Percentiles rank a stretch among this genome's conserved stretches.
Evolutionary conservation across 1,140 invertebrate genomes (phyloP).

Genomic region (Araneus ventricosus): DNA sequence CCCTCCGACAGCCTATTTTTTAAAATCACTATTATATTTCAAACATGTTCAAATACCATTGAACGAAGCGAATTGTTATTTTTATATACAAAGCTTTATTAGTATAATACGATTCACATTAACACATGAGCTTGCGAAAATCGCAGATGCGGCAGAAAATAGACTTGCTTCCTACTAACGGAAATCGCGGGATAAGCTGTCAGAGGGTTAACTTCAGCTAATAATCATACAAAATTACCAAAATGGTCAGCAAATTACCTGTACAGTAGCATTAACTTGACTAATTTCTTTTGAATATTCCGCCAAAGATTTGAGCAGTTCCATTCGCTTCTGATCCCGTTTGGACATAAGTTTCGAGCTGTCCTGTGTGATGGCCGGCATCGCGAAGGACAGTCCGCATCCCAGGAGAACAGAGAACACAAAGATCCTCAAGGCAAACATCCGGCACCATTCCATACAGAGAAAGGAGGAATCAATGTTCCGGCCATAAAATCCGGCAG

Average conservation of each 20-base stretch:
- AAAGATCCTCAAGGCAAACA: constrained; percentile 46
- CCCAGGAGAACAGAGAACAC: constrained; percentile 48
- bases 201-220: too few relatives aligned
- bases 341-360: background rate
- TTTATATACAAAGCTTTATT: too few relatives aligned
- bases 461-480: constrained; percentile 12
- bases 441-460: constrained; percentile 70
- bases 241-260: background rate
- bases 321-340: constrained; percentile 20
- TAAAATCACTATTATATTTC: too few relatives aligned
- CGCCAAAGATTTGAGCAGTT: constrained; percentile 17
- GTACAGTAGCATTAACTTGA: constrained; percentile 12
- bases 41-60: too few relatives aligned
- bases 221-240: background rate
- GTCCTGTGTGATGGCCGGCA: constrained; percentile 36
- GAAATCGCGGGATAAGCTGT: too few relatives aligned
- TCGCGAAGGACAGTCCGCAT: constrained; percentile 47
- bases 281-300: constrained; percentile 4
- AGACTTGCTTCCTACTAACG: too few relatives aligned
- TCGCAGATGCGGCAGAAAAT: too few relatives aligned
- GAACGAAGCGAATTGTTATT: too few relatives aligned
- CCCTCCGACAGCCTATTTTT: too few relatives aligned
- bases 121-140: too few relatives aligned
- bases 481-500: constrained; percentile 58
- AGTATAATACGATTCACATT: too few relatives aligned